These are phyloP conservation scores for Heliconius charithonia DNA, from an alignment of 2,888 invertebrate genomes.

Conservation along the genomic window DNA sequence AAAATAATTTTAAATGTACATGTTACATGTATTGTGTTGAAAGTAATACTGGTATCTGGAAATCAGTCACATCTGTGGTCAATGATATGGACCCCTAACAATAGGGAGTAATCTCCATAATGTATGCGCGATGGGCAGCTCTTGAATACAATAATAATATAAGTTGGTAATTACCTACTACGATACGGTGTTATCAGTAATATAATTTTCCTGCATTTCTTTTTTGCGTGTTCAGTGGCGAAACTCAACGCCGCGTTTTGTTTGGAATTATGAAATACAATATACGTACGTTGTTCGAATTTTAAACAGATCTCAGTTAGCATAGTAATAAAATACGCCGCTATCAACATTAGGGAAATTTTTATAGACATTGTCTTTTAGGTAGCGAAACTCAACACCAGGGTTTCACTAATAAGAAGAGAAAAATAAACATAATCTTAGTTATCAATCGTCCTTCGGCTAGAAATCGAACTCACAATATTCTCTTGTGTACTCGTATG, in stretches of 20 bases:
- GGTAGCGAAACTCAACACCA: too few species aligned
- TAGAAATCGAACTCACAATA: background rate
- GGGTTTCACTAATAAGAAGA: too few species aligned
- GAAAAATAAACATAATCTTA: too few species aligned
- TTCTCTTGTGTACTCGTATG: background rate
- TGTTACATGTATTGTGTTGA: background rate
- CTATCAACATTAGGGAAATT: too few species aligned
- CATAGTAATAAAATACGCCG: too few species aligned
- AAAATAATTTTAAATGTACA: too few species aligned
- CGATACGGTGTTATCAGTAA: too few species aligned
- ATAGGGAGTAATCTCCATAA: background rate
- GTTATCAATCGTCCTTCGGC: too few species aligned
- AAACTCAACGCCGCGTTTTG: background rate
- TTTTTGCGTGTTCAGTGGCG: background rate
- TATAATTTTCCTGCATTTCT: background rate
- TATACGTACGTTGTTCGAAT: too few species aligned
- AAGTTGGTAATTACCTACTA: background rate
- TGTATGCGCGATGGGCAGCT: background rate
- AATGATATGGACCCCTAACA: background rate
- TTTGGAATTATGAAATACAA: too few species aligned
- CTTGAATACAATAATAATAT: background rate
- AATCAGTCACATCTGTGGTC: background rate
- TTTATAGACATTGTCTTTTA: too few species aligned
- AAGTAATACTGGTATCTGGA: background rate
- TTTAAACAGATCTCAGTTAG: too few species aligned